phyloP scores from a whole-genome alignment of 2,113 vertebrate genomes.

The Fulmarus glacialis region DNA sequence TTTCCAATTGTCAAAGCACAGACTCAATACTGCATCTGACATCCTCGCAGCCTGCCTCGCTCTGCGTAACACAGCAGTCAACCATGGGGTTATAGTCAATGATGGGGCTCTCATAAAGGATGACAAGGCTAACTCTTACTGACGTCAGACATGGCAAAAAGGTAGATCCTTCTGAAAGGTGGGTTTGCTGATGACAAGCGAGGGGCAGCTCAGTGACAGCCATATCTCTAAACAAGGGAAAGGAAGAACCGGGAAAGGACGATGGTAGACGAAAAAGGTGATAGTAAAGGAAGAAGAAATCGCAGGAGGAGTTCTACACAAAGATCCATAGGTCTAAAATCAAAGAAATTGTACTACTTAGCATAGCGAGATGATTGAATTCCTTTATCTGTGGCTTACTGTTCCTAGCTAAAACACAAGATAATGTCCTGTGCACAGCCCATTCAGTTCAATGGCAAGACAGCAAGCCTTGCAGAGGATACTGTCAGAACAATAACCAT shows the following conservation, averaged over 20 bases:
- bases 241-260: neutral
- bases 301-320: neutral
- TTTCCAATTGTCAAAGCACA: conserved; percentile 49
- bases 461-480: neutral
- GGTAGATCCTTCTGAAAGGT: conserved; percentile 20
- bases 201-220: neutral
- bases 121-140: conserved; percentile 50
- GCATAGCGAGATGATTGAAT: neutral
- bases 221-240: neutral
- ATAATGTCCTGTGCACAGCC: neutral
- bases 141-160: conserved; percentile 26
- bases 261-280: accelerated
- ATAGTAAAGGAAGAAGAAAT: neutral
- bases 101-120: conserved; percentile 33
- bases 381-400: neutral
- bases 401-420: neutral
- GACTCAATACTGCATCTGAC: conserved; percentile 1
- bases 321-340: neutral
- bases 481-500: conserved; percentile 9
- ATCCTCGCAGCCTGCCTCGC: neutral
- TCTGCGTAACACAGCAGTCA: conserved; percentile 35
- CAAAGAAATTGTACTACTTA: neutral
- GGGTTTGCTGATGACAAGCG: neutral
- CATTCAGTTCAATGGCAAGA: neutral
- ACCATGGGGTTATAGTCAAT: conserved; percentile 25